Evolutionary conservation across 2,888 invertebrate species (phyloP).

Genomic region (Andricus curvator): DNA sequence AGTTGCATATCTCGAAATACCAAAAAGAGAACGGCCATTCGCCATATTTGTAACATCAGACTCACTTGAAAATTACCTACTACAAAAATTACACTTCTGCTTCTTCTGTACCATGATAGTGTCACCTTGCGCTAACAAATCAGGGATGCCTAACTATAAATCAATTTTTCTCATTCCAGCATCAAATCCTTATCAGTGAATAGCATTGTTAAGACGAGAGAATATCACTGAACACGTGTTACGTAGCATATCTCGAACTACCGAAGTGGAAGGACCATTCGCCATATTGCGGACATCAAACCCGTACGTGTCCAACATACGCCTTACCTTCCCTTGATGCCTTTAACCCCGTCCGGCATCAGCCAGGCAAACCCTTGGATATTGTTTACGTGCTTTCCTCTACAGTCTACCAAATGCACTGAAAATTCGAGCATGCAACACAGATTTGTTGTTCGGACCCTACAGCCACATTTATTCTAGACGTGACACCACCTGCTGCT

Average conservation of each 20-base stretch:
- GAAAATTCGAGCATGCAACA: constrained; percentile 10
- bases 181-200: no score
- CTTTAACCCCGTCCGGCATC: constrained; percentile 37
- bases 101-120: no score
- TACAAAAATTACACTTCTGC: no score
- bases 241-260: not conserved
- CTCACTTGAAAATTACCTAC: no score
- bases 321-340: constrained; percentile 43
- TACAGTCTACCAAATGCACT: constrained; percentile 34
- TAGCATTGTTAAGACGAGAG: not conserved
- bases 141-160: no score
- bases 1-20: not conserved
- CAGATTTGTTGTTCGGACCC: constrained; percentile 1
- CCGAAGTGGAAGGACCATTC: constrained; percentile 41
- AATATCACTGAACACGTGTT: not conserved
- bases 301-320: constrained; percentile 63
- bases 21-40: constrained; percentile 40
- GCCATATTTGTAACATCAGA: constrained; percentile 38
- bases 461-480: constrained; percentile 12
- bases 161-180: no score
- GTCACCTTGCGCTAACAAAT: no score
- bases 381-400: constrained; percentile 52
- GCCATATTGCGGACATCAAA: constrained; percentile 64
- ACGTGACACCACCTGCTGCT: constrained; percentile 27
- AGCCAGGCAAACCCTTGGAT: constrained; percentile 44